A percentile compares a stretch with the other conserved stretches of the same genome.
These are phyloP conservation scores for Ceuthmochares aereus DNA, from an alignment of 2,113 vertebrate species.

Conservation along the genomic window DNA sequence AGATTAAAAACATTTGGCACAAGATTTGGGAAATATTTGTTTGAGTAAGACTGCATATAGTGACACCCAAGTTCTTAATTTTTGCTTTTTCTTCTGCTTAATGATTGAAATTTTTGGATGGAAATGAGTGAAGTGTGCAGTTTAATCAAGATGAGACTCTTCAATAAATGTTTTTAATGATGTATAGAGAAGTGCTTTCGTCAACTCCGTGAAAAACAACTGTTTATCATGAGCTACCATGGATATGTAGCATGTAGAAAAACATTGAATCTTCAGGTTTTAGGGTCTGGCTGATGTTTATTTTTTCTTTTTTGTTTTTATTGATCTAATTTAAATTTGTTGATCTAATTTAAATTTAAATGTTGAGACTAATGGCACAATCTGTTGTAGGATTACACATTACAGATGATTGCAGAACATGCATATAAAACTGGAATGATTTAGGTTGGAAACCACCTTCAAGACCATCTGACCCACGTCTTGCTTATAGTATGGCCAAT, in stretches of 20 bases:
- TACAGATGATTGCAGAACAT: not conserved
- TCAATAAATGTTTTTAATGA: not conserved
- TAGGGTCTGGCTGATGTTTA: not conserved
- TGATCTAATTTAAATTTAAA: no score
- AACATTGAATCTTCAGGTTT: not conserved
- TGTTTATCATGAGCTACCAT: not conserved
- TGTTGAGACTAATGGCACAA: accelerated
- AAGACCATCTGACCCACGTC: not conserved
- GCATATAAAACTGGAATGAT: not conserved
- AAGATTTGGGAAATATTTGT: not conserved
- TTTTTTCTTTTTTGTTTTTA: not conserved
- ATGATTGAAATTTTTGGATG: not conserved
- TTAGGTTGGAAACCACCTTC: not conserved
- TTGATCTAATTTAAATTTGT: not conserved
- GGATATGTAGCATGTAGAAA: not conserved
- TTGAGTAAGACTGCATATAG: not conserved
- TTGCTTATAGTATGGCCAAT: not conserved
- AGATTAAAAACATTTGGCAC: not conserved
- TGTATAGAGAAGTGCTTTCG: not conserved
- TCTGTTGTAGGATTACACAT: not conserved
- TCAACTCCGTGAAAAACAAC: not conserved
- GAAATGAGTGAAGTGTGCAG: not conserved
- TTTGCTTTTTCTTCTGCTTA: not conserved
- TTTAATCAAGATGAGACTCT: not conserved
- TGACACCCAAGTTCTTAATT: not conserved